Base-by-base conservation (phyloP, 2,888 invertebrate genomes). In the Tridacna gigas region DNA sequence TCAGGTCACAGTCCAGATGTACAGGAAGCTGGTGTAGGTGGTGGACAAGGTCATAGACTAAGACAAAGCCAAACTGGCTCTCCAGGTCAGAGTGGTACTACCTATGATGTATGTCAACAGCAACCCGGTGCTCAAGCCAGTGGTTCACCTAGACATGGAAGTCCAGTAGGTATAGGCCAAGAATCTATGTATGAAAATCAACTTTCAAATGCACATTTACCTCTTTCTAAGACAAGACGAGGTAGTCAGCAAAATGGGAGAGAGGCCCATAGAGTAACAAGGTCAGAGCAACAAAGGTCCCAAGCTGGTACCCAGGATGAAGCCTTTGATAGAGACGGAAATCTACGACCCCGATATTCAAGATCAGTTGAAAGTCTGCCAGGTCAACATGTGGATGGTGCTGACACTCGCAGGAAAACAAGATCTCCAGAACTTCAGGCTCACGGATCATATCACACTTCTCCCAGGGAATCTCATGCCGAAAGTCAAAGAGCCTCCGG, bases 271-370 rank as follows among this genome's bases (percentile, higher is more conserved):
- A 25, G 5, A 61, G 61, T 22, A 61, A 61, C 25, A 66, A 2
- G 9, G 9, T 26, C 66, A 28, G 47, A 69, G 5, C 25, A 51
- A 26, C 71, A 25, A 47, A 71, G 71, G 51, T 0, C 1, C 12
- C 37, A 37, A 37, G 37, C 37, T 37, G 3, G 37, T 7, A 37
- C 37, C 37, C 37, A 37, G 37, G 69, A 37, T 47, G 22, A 48
- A 1, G 22, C 13, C 26, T 69, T 69, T n/a, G 69, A 69, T 22
- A 45, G 82, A 77, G 84, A 85, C 63, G 85, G 80, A 20, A 85
- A 85, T 60, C 77, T 85, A 9, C 76, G 85, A 80, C 85, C 82
- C 56, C 45, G 71, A 37, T 85, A 82, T 74, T 75, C 75, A 63
- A 63, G 75, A 63, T 75, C 75, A 75, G 75, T 63, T 75, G 75